A percentile compares a stretch with the other conserved stretches of the same genome.
Evolutionary conservation across 2,888 invertebrate species (phyloP).

Genomic region (Candidula unifasciata): DNA sequence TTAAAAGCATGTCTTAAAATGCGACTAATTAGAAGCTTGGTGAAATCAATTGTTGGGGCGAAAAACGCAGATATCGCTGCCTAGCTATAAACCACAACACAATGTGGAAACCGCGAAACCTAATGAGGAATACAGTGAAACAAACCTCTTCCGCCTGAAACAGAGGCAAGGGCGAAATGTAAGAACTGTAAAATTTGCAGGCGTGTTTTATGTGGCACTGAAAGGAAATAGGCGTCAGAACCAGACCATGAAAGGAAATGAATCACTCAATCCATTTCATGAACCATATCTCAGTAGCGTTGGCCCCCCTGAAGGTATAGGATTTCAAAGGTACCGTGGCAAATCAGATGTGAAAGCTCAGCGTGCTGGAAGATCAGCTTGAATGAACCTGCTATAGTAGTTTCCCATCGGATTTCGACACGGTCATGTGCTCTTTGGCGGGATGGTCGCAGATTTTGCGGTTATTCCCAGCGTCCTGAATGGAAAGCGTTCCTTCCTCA

Average conservation of each 20-base stretch:
- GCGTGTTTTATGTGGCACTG: background rate
- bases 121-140: too few relatives aligned
- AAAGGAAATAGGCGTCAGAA: background rate
- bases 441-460: background rate
- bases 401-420: background rate
- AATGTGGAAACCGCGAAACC: too few relatives aligned
- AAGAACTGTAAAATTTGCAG: background rate
- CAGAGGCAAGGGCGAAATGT: too few relatives aligned
- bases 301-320: constrained; percentile 13
- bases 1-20: too few relatives aligned
- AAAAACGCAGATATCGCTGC: too few relatives aligned
- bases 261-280: constrained; percentile 17
- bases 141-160: too few relatives aligned
- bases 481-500: constrained; percentile 6
- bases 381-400: background rate
- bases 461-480: background rate
- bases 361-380: background rate
- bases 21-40: too few relatives aligned
- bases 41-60: too few relatives aligned
- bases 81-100: too few relatives aligned
- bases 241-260: background rate
- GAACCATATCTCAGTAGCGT: constrained; percentile 17
- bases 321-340: constrained; percentile 23
- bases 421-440: background rate
- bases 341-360: constrained; percentile 25